Evolutionary conservation across 2,888 invertebrate species (phyloP).

Genomic region (Torymus auratus): DNA sequence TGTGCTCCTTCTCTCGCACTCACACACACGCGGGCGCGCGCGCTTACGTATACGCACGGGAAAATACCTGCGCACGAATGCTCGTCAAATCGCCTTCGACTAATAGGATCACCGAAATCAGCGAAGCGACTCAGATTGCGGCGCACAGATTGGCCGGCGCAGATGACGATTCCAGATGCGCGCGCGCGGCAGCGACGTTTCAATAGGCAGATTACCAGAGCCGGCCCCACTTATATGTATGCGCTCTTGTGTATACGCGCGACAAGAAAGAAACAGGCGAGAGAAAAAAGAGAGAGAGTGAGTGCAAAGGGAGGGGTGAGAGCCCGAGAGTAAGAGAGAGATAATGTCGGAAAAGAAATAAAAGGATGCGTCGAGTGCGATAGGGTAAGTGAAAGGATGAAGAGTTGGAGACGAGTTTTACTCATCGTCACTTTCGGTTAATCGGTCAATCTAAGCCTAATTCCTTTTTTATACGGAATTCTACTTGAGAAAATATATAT

Average conservation of each 20-base stretch:
- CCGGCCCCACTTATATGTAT: constrained; percentile 54
- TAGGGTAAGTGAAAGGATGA: no score
- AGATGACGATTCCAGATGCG: constrained; percentile 71
- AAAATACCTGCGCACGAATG: constrained; percentile 64
- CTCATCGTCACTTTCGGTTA: no score
- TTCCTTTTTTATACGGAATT: no score
- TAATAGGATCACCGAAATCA: constrained; percentile 75
- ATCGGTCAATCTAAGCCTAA: no score
- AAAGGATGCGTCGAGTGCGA: not conserved
- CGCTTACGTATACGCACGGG: constrained; percentile 28
- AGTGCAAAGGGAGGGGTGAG: not conserved
- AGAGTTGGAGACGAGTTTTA: no score
- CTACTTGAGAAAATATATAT: no score
- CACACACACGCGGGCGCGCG: not conserved
- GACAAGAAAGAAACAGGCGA: not conserved
- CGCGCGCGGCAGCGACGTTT: constrained; percentile 53
- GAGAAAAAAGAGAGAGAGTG: constrained; percentile 22
- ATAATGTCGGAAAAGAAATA: not conserved
- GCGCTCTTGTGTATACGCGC: not conserved
- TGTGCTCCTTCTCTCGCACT: not conserved
- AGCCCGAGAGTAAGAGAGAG: not conserved
- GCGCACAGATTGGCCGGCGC: constrained; percentile 67
- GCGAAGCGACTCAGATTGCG: constrained; percentile 70
- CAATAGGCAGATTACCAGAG: constrained; percentile 71
- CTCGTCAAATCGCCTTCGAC: constrained; percentile 67